Conservation (phyloP, 2,888 invertebrate genomes). For the Acheta domesticus region DNA sequence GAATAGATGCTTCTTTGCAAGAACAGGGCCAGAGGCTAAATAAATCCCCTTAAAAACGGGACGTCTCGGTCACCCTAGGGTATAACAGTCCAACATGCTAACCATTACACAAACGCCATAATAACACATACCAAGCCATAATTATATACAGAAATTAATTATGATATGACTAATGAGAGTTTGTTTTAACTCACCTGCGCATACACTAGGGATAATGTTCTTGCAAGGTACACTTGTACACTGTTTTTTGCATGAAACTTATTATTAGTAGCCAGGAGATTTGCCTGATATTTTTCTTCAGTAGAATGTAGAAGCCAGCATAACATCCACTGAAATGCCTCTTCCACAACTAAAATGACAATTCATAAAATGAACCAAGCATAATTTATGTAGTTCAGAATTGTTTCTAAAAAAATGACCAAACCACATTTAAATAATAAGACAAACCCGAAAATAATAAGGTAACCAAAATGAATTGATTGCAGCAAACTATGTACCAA, state of each 20-base stretch:
- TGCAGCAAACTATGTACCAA: no score
- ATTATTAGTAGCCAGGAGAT: conserved; percentile 57
- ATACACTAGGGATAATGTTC: conserved; percentile 70
- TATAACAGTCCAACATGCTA: no score
- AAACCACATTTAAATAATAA: background rate
- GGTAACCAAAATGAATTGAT: no score
- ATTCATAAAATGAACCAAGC: background rate
- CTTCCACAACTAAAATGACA: conserved; percentile 60
- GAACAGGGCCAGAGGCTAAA: no score
- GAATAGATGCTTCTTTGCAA: no score
- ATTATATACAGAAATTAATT: no score
- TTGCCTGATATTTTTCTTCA: conserved; percentile 56
- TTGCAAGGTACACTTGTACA: conserved; percentile 76
- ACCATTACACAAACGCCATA: no score
- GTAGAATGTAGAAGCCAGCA: conserved; percentile 74
- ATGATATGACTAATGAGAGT: no score
- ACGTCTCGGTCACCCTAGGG: no score
- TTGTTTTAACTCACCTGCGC: conserved; percentile 56
- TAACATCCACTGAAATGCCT: conserved; percentile 79
- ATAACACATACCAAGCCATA: no score
- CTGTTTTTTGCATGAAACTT: conserved; percentile 75
- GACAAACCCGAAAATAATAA: background rate
- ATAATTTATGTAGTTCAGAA: background rate
- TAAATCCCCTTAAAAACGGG: no score
- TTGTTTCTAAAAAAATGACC: background rate